Percentiles rank a stretch among this genome's conserved stretches.
These are phyloP conservation scores for Drosophila subquinaria DNA, from an alignment of 2,888 invertebrate genomes.

Conservation along the genomic window DNA sequence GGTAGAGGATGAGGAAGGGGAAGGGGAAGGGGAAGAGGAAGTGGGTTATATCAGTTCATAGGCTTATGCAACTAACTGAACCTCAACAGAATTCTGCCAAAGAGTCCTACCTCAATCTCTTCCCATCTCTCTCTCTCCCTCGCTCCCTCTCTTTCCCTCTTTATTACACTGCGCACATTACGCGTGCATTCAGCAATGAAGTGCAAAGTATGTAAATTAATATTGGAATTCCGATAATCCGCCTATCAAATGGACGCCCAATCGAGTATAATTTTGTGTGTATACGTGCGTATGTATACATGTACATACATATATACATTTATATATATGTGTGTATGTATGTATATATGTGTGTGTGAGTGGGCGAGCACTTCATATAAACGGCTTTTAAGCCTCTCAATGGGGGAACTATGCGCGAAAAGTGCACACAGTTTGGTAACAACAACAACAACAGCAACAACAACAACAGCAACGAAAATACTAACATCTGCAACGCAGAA, in stretches of 20 bases:
- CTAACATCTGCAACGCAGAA: background rate
- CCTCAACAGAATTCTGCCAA: conserved; percentile 4
- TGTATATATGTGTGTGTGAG: conserved; percentile 4
- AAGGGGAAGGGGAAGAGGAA: background rate
- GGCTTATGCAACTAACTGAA: conserved; percentile 42
- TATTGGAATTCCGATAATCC: conserved; percentile 73
- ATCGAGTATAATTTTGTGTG: conserved; percentile 7
- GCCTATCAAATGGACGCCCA: conserved; percentile 50
- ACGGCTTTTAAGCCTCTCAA: conserved; percentile 46
- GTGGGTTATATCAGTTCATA: conserved; percentile 21
- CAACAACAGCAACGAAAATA: conserved; percentile 9
- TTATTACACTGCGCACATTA: conserved; percentile 16
- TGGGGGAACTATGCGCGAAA: conserved; percentile 44
- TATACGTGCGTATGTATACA: background rate
- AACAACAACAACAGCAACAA: conserved; percentile 14
- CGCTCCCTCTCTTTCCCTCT: background rate
- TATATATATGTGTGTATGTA: background rate
- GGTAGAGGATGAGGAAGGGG: background rate
- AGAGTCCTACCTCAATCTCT: background rate
- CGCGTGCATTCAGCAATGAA: conserved; percentile 50
- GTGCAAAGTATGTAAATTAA: conserved; percentile 73
- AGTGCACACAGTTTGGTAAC: conserved; percentile 33
- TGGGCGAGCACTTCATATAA: conserved; percentile 20
- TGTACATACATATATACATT: background rate
- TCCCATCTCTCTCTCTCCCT: background rate